Evolutionary conservation across 1,140 invertebrate genomes (phyloP), one percentile per base, ranked within the genome.

Genomic region (Laodelphax striatellus): DNA sequence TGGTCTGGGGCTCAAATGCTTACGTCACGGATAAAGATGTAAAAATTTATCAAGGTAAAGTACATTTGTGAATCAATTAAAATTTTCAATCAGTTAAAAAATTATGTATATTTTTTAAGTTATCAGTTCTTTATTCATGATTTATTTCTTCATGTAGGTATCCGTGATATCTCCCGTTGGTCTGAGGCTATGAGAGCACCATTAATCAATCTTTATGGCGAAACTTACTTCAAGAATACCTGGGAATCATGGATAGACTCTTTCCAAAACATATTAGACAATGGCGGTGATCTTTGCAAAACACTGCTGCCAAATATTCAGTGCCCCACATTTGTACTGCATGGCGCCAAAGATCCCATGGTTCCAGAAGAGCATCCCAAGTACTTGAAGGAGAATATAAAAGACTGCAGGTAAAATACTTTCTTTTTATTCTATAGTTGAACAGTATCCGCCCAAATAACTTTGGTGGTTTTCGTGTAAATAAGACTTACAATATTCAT

Each of bases 341-440:
- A 94, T 70, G 92, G 91, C 1, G 76, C 80, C 50, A 89, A 91
- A 69, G 91, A 94, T 75, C 76, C 82, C 0, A 74, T 91, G 70
- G 82, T 94, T 16, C 77, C 82, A 1, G 66, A 72, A 19, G 79
- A 84, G 58, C 92, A 94, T 76, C 79, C 86, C 0, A 73, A 72
- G 19, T 80, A 84, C 61, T 90, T 94, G 76, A 78, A 85, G 0
- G 73, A 81, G 21, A 73, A 87, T 65, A 87, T 91, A 50, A 50
- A 50, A 50, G 21, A 50, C 11, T 50, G 46, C 46, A 50, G 46
- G 46, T 50, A 9, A 38, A 38, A 9, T 9, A 38, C 11, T 13
- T 38, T 38, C 34, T 38, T 8, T 38, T 11, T 8, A 5, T 13
- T 5, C 10, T 38, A 38, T 11, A 38, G 24, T 28, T 28, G 6